These are phyloP conservation scores for Hypena proboscidalis DNA, from an alignment of 2,888 invertebrate species.

Conservation along the genomic window DNA sequence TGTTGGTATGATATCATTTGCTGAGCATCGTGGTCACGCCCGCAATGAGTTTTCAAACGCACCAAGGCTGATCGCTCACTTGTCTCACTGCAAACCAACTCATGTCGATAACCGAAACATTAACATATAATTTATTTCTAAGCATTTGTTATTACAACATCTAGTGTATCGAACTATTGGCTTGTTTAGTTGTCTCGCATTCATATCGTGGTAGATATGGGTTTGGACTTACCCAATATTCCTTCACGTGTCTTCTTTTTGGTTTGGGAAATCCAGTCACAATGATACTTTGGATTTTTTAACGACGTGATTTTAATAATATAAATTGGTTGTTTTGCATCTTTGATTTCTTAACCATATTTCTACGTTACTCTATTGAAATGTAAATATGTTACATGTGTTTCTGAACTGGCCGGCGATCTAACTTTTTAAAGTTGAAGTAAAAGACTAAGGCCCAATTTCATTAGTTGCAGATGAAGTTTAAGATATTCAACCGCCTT, in stretches of 20 bases:
- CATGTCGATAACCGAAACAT: slow-evolving; percentile 36
- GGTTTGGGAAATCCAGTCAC: background rate
- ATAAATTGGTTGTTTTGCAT: no score
- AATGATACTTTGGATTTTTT: no score
- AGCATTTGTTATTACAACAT: slow-evolving; percentile 18
- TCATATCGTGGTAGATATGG: slow-evolving; percentile 2
- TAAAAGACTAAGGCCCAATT: no score
- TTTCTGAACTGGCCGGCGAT: no score
- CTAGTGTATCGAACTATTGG: slow-evolving; percentile 11
- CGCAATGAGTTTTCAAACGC: slow-evolving; percentile 60
- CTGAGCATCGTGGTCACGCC: slow-evolving; percentile 70
- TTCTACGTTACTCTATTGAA: no score
- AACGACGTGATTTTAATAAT: no score
- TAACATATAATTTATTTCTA: slow-evolving; percentile 33
- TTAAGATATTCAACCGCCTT: no score
- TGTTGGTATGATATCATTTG: slow-evolving; percentile 77
- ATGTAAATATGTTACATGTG: no score
- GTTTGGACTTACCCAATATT: slow-evolving; percentile 1
- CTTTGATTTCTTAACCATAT: no score
- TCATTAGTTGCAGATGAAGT: no score
- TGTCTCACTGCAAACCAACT: slow-evolving; percentile 34
- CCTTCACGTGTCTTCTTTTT: background rate
- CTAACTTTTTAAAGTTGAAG: no score
- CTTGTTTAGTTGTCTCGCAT: slow-evolving; percentile 15
- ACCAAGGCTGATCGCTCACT: slow-evolving; percentile 61